Percentiles rank a stretch among this genome's conserved stretches.
phyloP scores from a whole-genome alignment of 35 echinoderm and acorn worm genomes.

The Lytechinus variegatus region DNA sequence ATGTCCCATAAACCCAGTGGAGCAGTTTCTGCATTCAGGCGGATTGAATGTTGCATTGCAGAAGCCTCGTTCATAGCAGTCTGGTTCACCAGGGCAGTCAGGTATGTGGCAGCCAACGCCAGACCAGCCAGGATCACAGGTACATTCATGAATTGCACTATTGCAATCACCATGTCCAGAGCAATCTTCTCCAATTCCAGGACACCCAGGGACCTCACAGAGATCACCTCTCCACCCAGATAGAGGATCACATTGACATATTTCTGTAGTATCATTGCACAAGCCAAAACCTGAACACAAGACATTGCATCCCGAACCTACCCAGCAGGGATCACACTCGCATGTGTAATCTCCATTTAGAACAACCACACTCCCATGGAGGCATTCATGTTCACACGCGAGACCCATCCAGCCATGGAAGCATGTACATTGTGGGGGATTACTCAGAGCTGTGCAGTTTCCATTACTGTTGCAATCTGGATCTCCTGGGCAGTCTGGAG shows the following conservation, averaged over 20 bases:
- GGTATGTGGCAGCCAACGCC: slow-evolving; percentile 80
- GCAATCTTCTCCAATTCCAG: slow-evolving; percentile 81
- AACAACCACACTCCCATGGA: slow-evolving; percentile 56
- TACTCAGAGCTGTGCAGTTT: slow-evolving; percentile 52
- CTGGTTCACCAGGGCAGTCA: slow-evolving; percentile 87
- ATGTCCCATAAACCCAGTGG: slow-evolving; percentile 74
- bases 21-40: slow-evolving; percentile 81
- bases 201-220: slow-evolving; percentile 87
- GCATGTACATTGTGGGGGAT: slow-evolving; percentile 78
- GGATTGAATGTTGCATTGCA: slow-evolving; percentile 78
- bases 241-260: slow-evolving; percentile 77
- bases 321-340: slow-evolving; percentile 89
- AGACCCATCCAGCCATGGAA: slow-evolving; percentile 76
- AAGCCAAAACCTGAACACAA: slow-evolving; percentile 74
- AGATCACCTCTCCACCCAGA: slow-evolving; percentile 76
- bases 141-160: slow-evolving; percentile 84
- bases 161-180: slow-evolving; percentile 92
- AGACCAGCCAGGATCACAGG: slow-evolving; percentile 84
- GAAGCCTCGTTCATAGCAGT: slow-evolving; percentile 74
- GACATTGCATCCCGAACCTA: slow-evolving; percentile 73
- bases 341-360: slow-evolving; percentile 68
- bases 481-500: slow-evolving; percentile 82
- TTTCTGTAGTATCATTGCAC: slow-evolving; percentile 51
- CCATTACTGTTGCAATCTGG: slow-evolving; percentile 81
- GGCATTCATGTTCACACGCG: slow-evolving; percentile 77